Percentiles rank a stretch among this genome's conserved stretches.
Evolutionary conservation across 2,797 vertebrate species (phyloP).

Genomic region (Ctenochaetus hawaiiensis): DNA sequence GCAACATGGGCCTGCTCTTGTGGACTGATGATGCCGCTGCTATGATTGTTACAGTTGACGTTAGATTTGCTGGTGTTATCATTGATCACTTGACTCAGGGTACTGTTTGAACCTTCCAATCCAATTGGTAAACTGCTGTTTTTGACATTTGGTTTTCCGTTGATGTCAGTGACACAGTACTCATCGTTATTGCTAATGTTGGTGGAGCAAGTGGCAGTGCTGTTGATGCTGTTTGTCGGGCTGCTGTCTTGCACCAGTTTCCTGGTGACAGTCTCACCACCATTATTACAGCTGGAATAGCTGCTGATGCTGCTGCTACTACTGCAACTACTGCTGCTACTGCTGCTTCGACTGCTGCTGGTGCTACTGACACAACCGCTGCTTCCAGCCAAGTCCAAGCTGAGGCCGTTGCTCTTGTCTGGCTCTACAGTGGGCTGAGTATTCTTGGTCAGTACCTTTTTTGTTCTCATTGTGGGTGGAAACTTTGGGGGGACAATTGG

Average conservation of each 20-base stretch:
- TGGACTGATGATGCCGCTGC: constrained; percentile 59
- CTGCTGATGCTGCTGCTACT: constrained; percentile 83
- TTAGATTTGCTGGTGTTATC: constrained; percentile 83
- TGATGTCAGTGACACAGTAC: constrained; percentile 68
- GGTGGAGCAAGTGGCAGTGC: constrained; percentile 61
- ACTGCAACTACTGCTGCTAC: constrained; percentile 80
- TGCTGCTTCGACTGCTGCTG: constrained; percentile 79
- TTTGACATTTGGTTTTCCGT: constrained; percentile 64
- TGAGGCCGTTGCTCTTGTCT: constrained; percentile 77
- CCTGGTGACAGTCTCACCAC: constrained; percentile 66
- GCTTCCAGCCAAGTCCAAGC: constrained; percentile 73
- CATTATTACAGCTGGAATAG: constrained; percentile 78
- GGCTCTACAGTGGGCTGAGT: constrained; percentile 75
- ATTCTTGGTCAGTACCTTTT: constrained; percentile 81
- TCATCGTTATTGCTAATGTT: constrained; percentile 80
- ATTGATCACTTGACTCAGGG: constrained; percentile 73
- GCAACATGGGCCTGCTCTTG: constrained; percentile 60
- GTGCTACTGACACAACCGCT: constrained; percentile 78
- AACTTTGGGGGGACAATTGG: constrained; percentile 86
- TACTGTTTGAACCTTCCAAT: constrained; percentile 64
- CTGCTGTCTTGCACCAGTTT: constrained; percentile 69
- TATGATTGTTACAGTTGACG: constrained; percentile 73
- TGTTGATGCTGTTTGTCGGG: constrained; percentile 67
- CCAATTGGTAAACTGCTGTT: constrained; percentile 58
- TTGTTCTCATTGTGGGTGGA: constrained; percentile 75